Base-by-base conservation (phyloP, 2,888 invertebrate species). In the Norana najaformis region DNA sequence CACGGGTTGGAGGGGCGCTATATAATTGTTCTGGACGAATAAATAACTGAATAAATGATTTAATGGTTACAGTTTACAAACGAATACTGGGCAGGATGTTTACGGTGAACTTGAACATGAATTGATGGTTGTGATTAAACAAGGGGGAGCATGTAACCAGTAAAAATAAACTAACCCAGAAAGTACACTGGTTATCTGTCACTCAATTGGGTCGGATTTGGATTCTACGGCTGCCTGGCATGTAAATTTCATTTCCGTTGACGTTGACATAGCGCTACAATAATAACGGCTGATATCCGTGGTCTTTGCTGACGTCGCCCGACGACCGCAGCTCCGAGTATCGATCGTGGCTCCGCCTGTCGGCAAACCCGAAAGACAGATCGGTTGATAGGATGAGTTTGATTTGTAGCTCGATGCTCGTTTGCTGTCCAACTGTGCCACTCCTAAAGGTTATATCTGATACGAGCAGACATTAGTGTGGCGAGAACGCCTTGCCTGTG, bases 331-430 rank as follows among this genome's bases (percentile, higher is more conserved):
- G 11, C 8, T 69, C 30, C 13, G 30, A 30, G 69, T 69, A 69
- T 69, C 69, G 69, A 69, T 69, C 69, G 69, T 69, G n/a, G 69
- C 69, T 30, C 69, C 69, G 30, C 69, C 69, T 69, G 69, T 69
- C 69, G 69, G 69, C 69, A n/a, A n/a, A 69, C 69, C 30, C 30
- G n/a, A 69, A 69, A 69, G 69, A 69, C 69, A 69, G 69, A 69
- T 69, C 69, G 69, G 69, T 69, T n/a, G 69, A 69, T 69, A 30
- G 69, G 69, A 69, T 69, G 69, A n/a, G 69, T 69, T 69, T 69
- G 69, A 69, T 69, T 69, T 69, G 69, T 69, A 13, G 69, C 69
- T n/a, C 69, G 69, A 69, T 69, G 69, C n/a, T 69, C 69, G 69
- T 69, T 23, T 69, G 69, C 30, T 69, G 69, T 69, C 69, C 69